Conservation (phyloP, 2,797 vertebrate genomes). For the Poeciliopsis infans region DNA sequence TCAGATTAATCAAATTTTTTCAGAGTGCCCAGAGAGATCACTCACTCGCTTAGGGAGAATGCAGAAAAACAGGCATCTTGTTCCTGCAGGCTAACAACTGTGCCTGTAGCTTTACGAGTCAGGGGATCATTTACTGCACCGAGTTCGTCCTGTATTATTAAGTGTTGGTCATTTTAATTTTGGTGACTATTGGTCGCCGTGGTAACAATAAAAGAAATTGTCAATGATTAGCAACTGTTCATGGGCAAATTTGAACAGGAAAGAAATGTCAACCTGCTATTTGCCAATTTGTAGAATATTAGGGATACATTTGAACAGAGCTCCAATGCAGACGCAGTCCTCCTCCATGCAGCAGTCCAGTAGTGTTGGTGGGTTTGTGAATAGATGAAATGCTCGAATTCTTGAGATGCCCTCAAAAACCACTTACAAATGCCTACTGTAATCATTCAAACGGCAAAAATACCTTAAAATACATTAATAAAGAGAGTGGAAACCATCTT, state of each 20-base stretch:
- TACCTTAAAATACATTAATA: background rate
- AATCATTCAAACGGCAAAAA: background rate
- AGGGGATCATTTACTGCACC: too few species aligned
- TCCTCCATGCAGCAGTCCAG: background rate
- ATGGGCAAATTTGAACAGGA: background rate
- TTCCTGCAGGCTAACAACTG: background rate
- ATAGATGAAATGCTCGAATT: background rate
- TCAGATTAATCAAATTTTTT: background rate
- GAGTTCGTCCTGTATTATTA: too few species aligned
- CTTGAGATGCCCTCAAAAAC: background rate
- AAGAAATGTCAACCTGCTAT: background rate
- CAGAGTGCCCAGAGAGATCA: background rate
- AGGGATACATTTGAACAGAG: background rate
- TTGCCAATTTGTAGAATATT: background rate
- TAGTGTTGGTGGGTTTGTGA: background rate
- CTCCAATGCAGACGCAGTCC: background rate
- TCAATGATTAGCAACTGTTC: background rate
- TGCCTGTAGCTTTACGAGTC: too few species aligned
- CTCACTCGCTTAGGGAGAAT: background rate
- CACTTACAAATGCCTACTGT: background rate
- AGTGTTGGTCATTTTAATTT: background rate
- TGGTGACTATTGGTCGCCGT: background rate
- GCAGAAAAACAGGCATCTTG: background rate
- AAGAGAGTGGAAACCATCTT: background rate
- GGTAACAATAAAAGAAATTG: background rate